Evolutionary conservation across 2,113 vertebrate genomes (phyloP).

Genomic region (Tichodroma muraria): DNA sequence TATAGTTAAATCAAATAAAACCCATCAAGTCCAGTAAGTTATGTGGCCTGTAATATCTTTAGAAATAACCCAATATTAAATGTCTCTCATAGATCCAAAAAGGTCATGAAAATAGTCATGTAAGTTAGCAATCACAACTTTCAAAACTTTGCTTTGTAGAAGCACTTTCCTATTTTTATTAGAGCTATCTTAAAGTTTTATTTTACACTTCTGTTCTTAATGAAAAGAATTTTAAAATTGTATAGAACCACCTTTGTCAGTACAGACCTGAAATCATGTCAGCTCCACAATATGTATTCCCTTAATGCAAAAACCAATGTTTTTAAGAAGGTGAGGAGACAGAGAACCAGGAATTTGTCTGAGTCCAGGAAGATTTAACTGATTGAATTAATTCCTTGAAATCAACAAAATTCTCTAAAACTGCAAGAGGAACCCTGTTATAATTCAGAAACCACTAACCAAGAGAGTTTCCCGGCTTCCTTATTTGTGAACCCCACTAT

Average conservation of each 20-base stretch:
- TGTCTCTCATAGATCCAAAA: neutral
- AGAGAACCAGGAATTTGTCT: neutral
- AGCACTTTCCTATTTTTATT: neutral
- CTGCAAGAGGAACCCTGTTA: neutral
- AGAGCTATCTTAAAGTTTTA: neutral
- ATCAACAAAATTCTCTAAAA: neutral
- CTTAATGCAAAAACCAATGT: neutral
- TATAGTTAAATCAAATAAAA: neutral
- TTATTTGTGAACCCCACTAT: neutral
- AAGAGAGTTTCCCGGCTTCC: neutral
- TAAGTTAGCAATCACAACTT: neutral
- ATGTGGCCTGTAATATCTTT: neutral
- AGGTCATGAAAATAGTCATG: neutral
- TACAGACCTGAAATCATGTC: neutral
- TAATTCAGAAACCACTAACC: neutral
- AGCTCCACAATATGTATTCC: neutral
- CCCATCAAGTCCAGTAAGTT: neutral
- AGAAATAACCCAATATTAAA: neutral
- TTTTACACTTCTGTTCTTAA: neutral
- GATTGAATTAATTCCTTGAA: neutral
- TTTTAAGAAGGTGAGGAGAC: neutral
- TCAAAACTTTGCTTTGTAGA: neutral
- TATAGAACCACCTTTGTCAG: fast-evolving
- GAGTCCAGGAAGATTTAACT: neutral
- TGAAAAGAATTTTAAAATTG: neutral